phyloP scores from a whole-genome alignment of 2,113 vertebrate species.

The Pluvianellus socialis region DNA sequence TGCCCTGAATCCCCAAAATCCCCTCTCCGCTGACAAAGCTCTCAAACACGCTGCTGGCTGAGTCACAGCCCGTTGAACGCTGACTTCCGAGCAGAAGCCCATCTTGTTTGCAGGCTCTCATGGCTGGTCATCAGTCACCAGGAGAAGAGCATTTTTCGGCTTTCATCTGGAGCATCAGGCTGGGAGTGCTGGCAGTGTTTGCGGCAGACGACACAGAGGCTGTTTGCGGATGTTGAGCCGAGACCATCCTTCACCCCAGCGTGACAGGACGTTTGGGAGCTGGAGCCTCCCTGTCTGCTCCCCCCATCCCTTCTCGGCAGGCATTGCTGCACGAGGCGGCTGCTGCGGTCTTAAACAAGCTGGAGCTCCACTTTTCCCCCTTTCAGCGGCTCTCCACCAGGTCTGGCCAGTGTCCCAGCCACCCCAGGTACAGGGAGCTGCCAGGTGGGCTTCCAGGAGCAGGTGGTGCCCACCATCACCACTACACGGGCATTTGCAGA shows the following conservation, averaged over 20 bases:
- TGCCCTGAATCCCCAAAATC: not conserved
- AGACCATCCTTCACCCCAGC: not conserved
- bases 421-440: rapidly evolving
- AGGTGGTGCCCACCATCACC: not conserved
- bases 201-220: not conserved
- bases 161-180: not conserved
- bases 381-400: rapidly evolving
- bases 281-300: not conserved
- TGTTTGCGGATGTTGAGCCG: rapidly evolving
- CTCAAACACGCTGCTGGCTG: no score
- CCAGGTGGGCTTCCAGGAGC: not conserved
- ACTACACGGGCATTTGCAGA: not conserved
- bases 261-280: not conserved
- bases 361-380: not conserved
- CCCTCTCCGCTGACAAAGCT: not conserved
- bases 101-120: not conserved
- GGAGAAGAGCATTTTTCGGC: not conserved
- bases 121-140: not conserved
- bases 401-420: not conserved
- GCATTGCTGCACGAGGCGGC: not conserved
- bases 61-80: rapidly evolving
- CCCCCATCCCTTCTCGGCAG: not conserved
- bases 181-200: not conserved
- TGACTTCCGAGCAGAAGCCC: not conserved
- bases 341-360: not conserved